Evolutionary conservation across 2,113 vertebrate genomes (phyloP), one percentile per base, ranked within the genome.

Genomic region (Rhagologus leucostigma): DNA sequence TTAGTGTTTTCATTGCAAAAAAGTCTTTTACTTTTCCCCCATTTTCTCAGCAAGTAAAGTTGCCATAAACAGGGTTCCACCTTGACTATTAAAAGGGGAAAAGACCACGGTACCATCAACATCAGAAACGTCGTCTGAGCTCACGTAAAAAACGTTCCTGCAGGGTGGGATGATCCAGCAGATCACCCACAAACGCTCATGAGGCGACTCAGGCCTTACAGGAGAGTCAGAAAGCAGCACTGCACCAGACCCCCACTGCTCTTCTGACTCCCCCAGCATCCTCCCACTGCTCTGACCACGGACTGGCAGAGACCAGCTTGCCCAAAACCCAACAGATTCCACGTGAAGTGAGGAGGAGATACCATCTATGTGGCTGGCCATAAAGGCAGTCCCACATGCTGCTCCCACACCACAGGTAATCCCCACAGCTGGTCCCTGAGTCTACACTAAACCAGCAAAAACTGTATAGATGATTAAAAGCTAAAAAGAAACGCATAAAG

Each of bases 71-170:
- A 69, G 41, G 26, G 41, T 10, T 60, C 65, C 14, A 41, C 32
- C 50, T 46, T 46, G 47, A 44, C 7, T 56, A 21, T 23, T 50
- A 30, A 29, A 67, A 85, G 50, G 14, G 24, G 35, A 35, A 67
- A 65, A 87, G 19, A 75, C n/a, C 59, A 49, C 33, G 60, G 44
- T 6, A 79, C 44, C 53, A 76, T 22, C 67, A 76, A 23, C 16
- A 49, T 49, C 37, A 67, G 50, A 39, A 33, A 21, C 2, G 7
- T n/a, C 75, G 76, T 30, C 16, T 30, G 26, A 84, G 52, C 33
- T 91, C 62, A 24, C 0, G 0, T 29, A 19, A 47, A n/a, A 64
- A 29, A 17, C 1, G 1, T 41, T 29, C 5, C 2, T 62, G 29
- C 76, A 76, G 53, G 32, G 81, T 71, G 49, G 15, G 26, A 53